A percentile compares a stretch with the other conserved stretches of the same genome.
Evolutionary conservation across 2,113 vertebrate species (phyloP).

Genomic region (Heterotis niloticus): DNA sequence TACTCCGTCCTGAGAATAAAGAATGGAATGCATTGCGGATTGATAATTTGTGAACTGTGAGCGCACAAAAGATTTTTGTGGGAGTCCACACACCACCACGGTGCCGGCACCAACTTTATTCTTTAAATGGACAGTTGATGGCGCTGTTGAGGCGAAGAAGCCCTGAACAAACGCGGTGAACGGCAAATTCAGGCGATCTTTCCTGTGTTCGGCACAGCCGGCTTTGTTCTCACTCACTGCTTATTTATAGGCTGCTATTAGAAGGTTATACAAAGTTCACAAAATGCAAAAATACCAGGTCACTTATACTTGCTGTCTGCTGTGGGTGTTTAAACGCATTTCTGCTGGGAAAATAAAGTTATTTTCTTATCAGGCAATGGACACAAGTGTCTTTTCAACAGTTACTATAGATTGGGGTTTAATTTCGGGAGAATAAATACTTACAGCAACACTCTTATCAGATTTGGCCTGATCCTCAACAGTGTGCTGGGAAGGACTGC

Average conservation of each 20-base stretch:
- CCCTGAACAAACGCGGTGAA: not conserved
- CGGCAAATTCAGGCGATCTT: not conserved
- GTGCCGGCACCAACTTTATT: not conserved
- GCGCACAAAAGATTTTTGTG: not conserved
- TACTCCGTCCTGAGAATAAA: constrained; percentile 69
- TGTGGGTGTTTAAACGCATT: too few species aligned
- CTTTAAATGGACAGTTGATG: not conserved
- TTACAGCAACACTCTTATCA: too few species aligned
- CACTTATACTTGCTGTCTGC: too few species aligned
- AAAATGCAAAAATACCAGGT: too few species aligned
- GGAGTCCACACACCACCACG: not conserved
- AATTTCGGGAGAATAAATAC: too few species aligned
- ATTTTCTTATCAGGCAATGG: too few species aligned
- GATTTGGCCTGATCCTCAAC: too few species aligned
- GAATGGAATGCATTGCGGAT: constrained; percentile 31
- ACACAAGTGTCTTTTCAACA: too few species aligned
- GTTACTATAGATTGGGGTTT: too few species aligned
- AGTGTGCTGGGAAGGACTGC: too few species aligned
- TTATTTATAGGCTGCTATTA: not conserved
- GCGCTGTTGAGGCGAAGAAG: not conserved
- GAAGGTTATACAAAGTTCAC: not conserved
- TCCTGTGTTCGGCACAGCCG: not conserved
- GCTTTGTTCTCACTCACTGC: not conserved
- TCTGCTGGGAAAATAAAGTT: too few species aligned
- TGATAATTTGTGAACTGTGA: constrained; percentile 1